Evolutionary conservation across 2,113 vertebrate species (phyloP), one percentile per base, ranked within the genome.

Genomic region (Archocentrus centrarchus): DNA sequence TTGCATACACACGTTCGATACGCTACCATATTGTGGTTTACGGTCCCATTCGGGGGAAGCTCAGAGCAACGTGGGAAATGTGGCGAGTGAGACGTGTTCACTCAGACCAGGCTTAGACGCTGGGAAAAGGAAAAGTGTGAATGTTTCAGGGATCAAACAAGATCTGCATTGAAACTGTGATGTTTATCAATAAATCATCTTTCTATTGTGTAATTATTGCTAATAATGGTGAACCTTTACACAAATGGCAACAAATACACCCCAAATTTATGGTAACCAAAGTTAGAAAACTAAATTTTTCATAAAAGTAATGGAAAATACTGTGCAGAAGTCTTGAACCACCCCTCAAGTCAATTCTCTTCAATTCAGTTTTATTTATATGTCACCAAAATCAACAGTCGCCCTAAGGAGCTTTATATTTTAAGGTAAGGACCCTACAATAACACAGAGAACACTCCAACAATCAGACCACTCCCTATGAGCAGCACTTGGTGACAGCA

Each of bases 11-110:
- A 35, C 58, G 30, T 50, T 82, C n/a, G 55, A 84, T 78, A 32
- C 24, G 27, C 14, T 15, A 37, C 84, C 83, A 85, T 84, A 80
- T 80, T 88, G 83, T 77, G 84, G 78, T 86, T 83, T 86, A 59
- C 82, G 66, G 91, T 90, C 59, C 81, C 84, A 64, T 80, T 59
- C 6, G 64, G 27, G 81, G 53, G 81, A 75, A 37, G 83, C 63
- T 82, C 39, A 20, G 22, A 76, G 78, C 77, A 79, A 80, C 4
- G 61, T 90, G 77, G 87, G 80, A 80, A 88, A 80, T 70, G 84
- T 81, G 75, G 77, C 10, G 2, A 30, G 22, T 24, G 30, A 79
- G 82, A 87, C 2, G 60, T 81, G 75, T 39, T 64, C 84, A 79
- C 62, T 85, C 53, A 5, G 2, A 61, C 3, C 1, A 1, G 75